Conservation (phyloP, 2,888 invertebrate genomes). For the Ariolimax columbianus region DNA sequence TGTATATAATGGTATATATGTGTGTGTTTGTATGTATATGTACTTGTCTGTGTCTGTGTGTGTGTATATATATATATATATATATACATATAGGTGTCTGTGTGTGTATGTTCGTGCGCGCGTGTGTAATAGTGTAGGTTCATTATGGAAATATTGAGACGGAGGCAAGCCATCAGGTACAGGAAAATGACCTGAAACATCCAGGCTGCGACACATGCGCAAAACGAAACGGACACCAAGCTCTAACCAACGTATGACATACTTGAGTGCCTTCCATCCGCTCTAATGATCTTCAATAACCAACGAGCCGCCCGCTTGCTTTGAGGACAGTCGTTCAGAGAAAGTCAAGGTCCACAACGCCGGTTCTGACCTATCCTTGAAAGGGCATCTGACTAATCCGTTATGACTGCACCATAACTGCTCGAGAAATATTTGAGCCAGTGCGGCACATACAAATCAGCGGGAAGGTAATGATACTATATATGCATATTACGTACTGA, state of each 20-base stretch:
- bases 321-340: background rate
- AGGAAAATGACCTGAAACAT: background rate
- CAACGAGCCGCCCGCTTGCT: background rate
- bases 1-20: no score
- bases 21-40: no score
- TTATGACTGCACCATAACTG: conserved; percentile 28
- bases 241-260: background rate
- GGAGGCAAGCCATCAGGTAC: background rate
- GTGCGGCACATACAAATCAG: no score
- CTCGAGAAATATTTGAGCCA: no score
- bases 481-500: no score
- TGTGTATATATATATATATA: no score
- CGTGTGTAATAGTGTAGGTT: background rate
- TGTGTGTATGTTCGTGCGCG: background rate
- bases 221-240: background rate
- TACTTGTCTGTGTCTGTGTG: background rate
- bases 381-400: conserved; percentile 31
- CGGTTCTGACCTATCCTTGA: background rate
- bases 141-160: background rate
- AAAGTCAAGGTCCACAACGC: background rate
- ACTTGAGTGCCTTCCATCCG: background rate
- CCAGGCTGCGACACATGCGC: background rate
- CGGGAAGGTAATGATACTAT: no score
- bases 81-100: no score
- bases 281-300: conserved; percentile 2